phyloP scores from a whole-genome alignment of 1,140 invertebrate genomes.

The Mya arenaria region DNA sequence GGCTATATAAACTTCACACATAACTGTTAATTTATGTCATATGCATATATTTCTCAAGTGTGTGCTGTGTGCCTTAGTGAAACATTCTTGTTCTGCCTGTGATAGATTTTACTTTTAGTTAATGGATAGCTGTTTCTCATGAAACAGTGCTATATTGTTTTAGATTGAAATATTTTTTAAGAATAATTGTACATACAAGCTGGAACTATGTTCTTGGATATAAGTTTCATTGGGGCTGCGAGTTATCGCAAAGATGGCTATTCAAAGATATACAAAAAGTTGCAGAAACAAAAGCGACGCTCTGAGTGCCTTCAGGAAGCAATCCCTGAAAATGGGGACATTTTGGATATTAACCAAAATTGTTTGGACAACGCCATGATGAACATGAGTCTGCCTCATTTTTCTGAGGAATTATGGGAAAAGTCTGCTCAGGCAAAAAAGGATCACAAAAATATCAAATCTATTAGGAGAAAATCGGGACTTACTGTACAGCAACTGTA shows the following conservation, averaged over 20 bases:
- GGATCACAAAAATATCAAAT: not conserved
- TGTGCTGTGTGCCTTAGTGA: too few relatives aligned
- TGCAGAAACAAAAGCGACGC: conserved; percentile 22
- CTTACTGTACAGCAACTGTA: not conserved
- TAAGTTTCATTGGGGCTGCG: conserved; percentile 49
- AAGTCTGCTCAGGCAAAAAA: not conserved
- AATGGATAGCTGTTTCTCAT: too few relatives aligned
- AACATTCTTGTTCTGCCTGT: too few relatives aligned
- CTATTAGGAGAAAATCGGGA: not conserved
- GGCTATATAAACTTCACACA: too few relatives aligned
- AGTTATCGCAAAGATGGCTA: conserved; percentile 36
- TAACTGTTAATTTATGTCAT: too few relatives aligned
- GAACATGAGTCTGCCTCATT: not conserved
- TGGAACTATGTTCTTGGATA: conserved; percentile 48
- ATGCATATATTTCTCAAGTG: too few relatives aligned
- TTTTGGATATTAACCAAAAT: not conserved
- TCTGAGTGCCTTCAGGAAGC: conserved; percentile 32
- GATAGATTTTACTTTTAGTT: too few relatives aligned
- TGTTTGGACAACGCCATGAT: not conserved
- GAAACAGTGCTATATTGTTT: too few relatives aligned
- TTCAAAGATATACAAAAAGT: conserved; percentile 38
- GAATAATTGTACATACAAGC: not conserved
- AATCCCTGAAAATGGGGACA: not conserved
- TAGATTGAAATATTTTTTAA: too few relatives aligned
- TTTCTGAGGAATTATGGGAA: not conserved